Conservation (phyloP, 2,888 invertebrate species). For the Melinopterus prodromus region DNA sequence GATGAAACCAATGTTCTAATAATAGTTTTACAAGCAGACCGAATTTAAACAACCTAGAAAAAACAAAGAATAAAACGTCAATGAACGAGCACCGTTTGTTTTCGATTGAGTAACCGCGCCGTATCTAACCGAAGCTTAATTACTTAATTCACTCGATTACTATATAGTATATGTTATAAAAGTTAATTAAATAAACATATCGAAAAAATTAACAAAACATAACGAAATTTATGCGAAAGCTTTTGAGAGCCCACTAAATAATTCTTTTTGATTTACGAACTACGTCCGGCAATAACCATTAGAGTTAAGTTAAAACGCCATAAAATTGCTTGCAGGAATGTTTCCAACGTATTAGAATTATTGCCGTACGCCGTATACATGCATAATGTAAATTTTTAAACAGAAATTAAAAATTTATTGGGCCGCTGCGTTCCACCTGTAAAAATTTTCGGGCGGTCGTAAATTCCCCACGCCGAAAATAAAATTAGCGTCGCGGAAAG, state of each 20-base stretch:
- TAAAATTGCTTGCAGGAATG: background rate
- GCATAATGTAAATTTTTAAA: background rate
- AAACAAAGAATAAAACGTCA: background rate
- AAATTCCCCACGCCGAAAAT: background rate
- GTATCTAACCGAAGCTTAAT: background rate
- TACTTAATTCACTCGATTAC: background rate
- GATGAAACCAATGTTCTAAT: background rate
- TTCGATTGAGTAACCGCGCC: background rate
- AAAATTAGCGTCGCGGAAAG: background rate
- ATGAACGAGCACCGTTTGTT: background rate
- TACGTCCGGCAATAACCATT: background rate
- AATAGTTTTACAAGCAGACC: background rate
- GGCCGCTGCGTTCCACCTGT: background rate
- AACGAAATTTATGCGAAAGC: background rate
- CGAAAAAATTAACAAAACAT: background rate
- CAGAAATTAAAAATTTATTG: conserved; percentile 4
- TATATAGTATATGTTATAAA: background rate
- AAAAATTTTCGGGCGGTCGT: background rate
- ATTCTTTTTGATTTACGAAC: background rate
- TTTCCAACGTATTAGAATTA: background rate
- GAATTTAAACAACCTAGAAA: background rate
- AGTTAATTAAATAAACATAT: background rate
- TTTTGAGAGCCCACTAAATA: background rate
- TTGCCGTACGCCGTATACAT: background rate
- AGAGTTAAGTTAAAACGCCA: background rate